phyloP scores from a whole-genome alignment of 2,113 vertebrate genomes.

The Callionymus lyra region DNA sequence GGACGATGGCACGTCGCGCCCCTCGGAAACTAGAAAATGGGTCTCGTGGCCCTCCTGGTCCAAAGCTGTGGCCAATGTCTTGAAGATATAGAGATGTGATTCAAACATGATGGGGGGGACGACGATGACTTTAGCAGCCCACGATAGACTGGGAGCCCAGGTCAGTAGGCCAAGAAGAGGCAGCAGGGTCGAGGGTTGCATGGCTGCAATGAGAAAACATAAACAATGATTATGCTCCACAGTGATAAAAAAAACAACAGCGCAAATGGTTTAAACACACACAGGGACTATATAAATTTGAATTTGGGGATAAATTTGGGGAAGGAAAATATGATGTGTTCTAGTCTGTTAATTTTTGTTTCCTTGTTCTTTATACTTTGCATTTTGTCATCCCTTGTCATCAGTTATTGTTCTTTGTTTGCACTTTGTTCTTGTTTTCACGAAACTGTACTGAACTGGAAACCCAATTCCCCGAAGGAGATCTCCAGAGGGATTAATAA shows the following conservation, averaged over 20 bases:
- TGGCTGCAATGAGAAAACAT: constrained; percentile 65
- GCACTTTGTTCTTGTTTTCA: too few relatives aligned
- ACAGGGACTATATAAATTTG: too few relatives aligned
- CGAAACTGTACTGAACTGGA: too few relatives aligned
- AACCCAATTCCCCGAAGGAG: too few relatives aligned
- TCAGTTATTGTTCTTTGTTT: too few relatives aligned
- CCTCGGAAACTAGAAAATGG: constrained; percentile 89
- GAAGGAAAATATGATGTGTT: too few relatives aligned
- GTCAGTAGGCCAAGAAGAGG: constrained; percentile 38
- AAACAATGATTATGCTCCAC: not conserved
- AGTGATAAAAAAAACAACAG: not conserved
- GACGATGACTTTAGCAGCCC: constrained; percentile 89
- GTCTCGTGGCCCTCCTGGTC: constrained; percentile 84
- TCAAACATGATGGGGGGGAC: constrained; percentile 99
- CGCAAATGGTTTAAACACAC: too few relatives aligned
- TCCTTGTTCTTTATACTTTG: too few relatives aligned
- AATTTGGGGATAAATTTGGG: too few relatives aligned
- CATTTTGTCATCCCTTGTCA: too few relatives aligned
- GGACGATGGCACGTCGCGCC: constrained; percentile 79
- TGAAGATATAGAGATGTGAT: constrained; percentile 99
- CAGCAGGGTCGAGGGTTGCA: constrained; percentile 70
- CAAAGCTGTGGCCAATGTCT: constrained; percentile 86
- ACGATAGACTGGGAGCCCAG: constrained; percentile 56
- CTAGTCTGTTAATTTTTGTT: too few relatives aligned
- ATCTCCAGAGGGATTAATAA: too few relatives aligned